Evolutionary conservation across 2,113 vertebrate species (phyloP).

Genomic region (Ophiodon elongatus): DNA sequence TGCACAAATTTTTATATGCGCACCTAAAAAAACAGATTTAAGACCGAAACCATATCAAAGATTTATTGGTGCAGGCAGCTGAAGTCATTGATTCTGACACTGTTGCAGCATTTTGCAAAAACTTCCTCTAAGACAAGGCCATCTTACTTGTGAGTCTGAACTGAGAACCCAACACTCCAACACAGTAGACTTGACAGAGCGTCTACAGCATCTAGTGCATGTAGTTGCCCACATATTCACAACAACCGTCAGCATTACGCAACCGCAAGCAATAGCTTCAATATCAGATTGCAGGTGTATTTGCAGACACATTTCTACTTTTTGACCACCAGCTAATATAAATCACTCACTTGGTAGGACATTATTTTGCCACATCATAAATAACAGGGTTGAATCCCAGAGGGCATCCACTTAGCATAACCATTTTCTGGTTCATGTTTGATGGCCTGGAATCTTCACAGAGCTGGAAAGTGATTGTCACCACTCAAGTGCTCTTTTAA

Average conservation of each 20-base stretch:
- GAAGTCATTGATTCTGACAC: slow-evolving; percentile 1
- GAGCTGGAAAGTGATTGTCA: not conserved
- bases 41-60: slow-evolving; percentile 14
- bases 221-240: not conserved
- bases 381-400: not conserved
- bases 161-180: not conserved
- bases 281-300: not conserved
- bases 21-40: not conserved
- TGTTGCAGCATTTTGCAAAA: slow-evolving; percentile 5
- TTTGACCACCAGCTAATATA: not conserved
- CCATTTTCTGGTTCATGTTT: not conserved
- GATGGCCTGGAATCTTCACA: not conserved
- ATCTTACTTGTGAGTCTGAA: not conserved
- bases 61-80: not conserved
- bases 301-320: not conserved
- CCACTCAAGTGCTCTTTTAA: not conserved
- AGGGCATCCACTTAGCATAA: not conserved
- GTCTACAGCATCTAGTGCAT: not conserved
- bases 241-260: not conserved
- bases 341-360: not conserved
- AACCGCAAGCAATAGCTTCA: not conserved
- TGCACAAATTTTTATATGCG: not conserved
- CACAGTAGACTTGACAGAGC: not conserved
- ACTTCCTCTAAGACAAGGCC: slow-evolving; percentile 12
- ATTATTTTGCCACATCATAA: not conserved